phyloP scores from a whole-genome alignment of 2,888 invertebrate species.

The Drosophila tripunctata region DNA sequence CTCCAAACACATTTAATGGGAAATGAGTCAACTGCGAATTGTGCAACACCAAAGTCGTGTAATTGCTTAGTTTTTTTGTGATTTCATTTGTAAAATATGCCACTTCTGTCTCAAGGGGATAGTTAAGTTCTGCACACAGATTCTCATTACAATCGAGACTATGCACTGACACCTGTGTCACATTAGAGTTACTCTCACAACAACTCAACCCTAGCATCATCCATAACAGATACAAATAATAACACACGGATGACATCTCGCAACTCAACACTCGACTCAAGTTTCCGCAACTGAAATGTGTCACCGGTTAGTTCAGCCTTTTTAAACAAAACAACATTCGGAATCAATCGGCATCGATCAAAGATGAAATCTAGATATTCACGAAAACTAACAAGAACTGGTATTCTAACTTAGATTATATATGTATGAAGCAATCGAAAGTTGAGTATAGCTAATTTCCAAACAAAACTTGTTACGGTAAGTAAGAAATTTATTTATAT shows the following conservation, averaged over 20 bases:
- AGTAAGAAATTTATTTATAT: no score
- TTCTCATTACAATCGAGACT: slow-evolving; percentile 38
- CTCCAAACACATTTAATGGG: slow-evolving; percentile 68
- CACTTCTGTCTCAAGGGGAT: slow-evolving; percentile 37
- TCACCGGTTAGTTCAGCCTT: slow-evolving; percentile 42
- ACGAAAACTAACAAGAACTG: slow-evolving; percentile 26
- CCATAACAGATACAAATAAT: slow-evolving; percentile 31
- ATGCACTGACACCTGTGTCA: slow-evolving; percentile 31
- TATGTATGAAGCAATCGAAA: not conserved
- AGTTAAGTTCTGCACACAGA: slow-evolving; percentile 36
- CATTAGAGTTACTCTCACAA: slow-evolving; percentile 12
- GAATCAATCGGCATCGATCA: slow-evolving; percentile 26
- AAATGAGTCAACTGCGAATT: slow-evolving; percentile 61
- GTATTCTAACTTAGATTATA: slow-evolving; percentile 21
- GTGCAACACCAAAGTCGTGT: slow-evolving; percentile 38
- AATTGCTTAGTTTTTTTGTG: slow-evolving; percentile 2
- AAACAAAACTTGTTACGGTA: not conserved
- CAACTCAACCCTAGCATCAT: slow-evolving; percentile 1
- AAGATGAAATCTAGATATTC: slow-evolving; percentile 6
- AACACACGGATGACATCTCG: slow-evolving; percentile 38
- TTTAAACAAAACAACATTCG: slow-evolving; percentile 22
- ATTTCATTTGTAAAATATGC: slow-evolving; percentile 35
- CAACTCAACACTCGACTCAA: slow-evolving; percentile 36
- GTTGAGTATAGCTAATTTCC: not conserved
- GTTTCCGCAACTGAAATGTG: slow-evolving; percentile 50